phyloP scores from a whole-genome alignment of 2,797 vertebrate species.

The Sternotherus odoratus region DNA sequence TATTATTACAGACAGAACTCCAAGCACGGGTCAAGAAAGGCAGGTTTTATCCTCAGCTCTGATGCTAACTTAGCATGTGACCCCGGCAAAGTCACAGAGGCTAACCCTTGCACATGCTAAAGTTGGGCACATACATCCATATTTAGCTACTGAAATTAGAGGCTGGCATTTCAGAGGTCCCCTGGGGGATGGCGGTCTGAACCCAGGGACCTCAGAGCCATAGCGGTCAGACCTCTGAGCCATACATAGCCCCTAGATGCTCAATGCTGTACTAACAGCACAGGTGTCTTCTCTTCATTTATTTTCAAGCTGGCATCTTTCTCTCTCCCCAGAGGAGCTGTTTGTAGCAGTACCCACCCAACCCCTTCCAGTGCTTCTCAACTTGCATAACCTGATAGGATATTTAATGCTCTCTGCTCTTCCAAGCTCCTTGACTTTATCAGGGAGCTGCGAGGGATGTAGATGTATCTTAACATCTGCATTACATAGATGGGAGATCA shows the following conservation, averaged over 20 bases:
- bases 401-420: neutral
- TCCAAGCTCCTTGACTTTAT: neutral
- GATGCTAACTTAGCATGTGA: neutral
- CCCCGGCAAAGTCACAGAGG: neutral
- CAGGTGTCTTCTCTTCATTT: neutral
- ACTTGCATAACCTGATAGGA: rapidly evolving
- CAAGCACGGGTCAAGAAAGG: neutral
- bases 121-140: neutral
- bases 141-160: neutral
- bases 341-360: too few relatives aligned
- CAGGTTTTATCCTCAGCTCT: neutral
- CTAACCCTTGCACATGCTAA: neutral
- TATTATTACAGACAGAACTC: neutral
- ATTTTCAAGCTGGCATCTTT: neutral
- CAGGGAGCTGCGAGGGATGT: neutral
- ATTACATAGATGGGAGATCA: rapidly evolving
- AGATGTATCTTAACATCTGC: neutral
- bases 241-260: neutral
- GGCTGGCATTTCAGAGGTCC: neutral
- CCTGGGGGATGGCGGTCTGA: neutral
- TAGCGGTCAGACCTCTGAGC: neutral
- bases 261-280: neutral
- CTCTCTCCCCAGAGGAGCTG: neutral
- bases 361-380: neutral
- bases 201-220: neutral